Conservation (phyloP, 2,113 vertebrate species). For the Mormyrus iriodes region DNA sequence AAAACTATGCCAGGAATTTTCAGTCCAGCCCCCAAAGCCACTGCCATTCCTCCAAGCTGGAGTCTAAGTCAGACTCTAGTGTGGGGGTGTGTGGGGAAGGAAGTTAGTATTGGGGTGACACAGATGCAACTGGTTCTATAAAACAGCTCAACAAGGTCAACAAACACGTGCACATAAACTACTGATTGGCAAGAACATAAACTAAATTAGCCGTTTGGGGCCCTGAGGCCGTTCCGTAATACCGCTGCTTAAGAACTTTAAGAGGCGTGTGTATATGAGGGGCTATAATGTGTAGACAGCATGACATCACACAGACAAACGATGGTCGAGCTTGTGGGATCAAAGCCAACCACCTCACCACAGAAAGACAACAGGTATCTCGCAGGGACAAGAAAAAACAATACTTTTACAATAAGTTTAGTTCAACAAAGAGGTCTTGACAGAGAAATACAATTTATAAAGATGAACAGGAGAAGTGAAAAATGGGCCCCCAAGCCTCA, state of each 20-base stretch:
- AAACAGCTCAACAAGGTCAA: neutral
- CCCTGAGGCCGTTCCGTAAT: no score
- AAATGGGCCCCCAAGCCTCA: neutral
- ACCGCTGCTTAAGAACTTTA: neutral
- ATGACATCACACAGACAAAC: neutral
- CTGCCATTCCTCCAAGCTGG: conserved; percentile 24
- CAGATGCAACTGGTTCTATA: neutral
- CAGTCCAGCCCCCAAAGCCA: conserved; percentile 34
- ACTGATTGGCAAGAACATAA: neutral
- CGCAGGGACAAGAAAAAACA: conserved; percentile 19
- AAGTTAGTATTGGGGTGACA: neutral
- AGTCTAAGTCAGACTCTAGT: conserved; percentile 8
- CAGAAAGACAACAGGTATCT: neutral
- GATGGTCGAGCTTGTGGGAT: no score
- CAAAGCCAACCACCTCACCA: neutral
- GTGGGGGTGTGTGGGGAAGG: neutral
- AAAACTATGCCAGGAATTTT: conserved; percentile 34
- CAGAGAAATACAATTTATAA: neutral
- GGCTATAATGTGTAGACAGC: neutral
- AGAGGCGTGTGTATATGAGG: neutral
- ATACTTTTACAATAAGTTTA: conserved; percentile 17
- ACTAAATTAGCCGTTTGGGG: neutral
- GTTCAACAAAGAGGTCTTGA: conserved; percentile 22
- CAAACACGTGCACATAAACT: neutral
- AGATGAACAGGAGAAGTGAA: neutral